These are phyloP conservation scores for Pyrgus malvae DNA, from an alignment of 2,888 invertebrate species.

Conservation along the genomic window DNA sequence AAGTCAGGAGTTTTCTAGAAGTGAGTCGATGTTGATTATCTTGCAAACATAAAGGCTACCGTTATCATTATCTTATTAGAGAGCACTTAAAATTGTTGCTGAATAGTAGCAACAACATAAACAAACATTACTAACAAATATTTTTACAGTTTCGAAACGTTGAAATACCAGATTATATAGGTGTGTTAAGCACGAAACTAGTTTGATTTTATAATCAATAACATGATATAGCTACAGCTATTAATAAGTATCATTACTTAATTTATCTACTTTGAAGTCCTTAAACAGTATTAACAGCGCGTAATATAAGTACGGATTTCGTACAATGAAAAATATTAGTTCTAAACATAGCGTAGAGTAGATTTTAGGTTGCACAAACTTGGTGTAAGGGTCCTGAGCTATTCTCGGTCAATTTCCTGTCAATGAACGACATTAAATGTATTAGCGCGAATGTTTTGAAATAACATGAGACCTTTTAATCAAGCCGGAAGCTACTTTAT, in stretches of 20 bases:
- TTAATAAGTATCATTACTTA: slow-evolving; percentile 44
- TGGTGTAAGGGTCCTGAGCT: slow-evolving; percentile 43
- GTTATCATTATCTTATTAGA: too few species aligned
- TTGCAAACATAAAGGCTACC: too few species aligned
- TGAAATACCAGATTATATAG: slow-evolving; percentile 12
- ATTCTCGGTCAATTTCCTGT: too few species aligned
- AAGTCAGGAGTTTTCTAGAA: too few species aligned
- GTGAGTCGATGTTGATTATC: too few species aligned
- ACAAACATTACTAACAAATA: not conserved
- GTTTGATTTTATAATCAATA: slow-evolving; percentile 21
- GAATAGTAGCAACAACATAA: too few species aligned
- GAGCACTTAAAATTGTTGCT: too few species aligned
- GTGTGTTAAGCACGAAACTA: slow-evolving; percentile 1
- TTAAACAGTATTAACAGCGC: slow-evolving; percentile 29
- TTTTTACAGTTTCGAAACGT: not conserved
- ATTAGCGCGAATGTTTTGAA: slow-evolving; percentile 55
- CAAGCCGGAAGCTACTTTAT: slow-evolving; percentile 41
- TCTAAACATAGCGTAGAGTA: not conserved
- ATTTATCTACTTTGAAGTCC: slow-evolving; percentile 37
- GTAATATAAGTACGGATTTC: not conserved
- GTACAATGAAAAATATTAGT: not conserved
- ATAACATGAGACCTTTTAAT: slow-evolving; percentile 64
- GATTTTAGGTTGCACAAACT: not conserved
- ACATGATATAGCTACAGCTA: slow-evolving; percentile 40
- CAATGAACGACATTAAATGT: slow-evolving; percentile 71